These are phyloP conservation scores for Epizoanthus stellaris DNA, from an alignment of 92 coral and sea anemone species.

Conservation along the genomic window DNA sequence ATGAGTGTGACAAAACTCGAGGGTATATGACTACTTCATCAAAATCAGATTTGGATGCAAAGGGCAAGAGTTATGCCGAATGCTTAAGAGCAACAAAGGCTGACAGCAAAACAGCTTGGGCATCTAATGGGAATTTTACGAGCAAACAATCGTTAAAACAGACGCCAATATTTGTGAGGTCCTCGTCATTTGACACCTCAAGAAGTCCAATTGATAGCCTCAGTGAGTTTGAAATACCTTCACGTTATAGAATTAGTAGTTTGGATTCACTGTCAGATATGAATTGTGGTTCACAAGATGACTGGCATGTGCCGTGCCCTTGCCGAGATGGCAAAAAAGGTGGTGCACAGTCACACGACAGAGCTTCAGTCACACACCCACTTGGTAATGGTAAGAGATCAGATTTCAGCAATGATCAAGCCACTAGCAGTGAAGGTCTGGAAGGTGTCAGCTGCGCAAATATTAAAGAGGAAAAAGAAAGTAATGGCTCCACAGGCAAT, in stretches of 20 bases:
- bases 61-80: not conserved
- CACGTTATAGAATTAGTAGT: not conserved
- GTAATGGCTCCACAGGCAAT: not conserved
- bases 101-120: not conserved
- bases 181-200: not conserved
- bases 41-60: not conserved
- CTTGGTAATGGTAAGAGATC: not conserved
- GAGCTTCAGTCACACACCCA: not conserved
- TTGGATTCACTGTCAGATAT: not conserved
- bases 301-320: not conserved
- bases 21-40: not conserved
- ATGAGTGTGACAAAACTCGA: not conserved
- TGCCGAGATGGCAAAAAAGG: not conserved
- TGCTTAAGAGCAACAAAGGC: not conserved
- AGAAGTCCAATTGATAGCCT: conserved; percentile 57
- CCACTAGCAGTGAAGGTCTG: not conserved
- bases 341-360: not conserved
- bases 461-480: not conserved
- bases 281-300: not conserved
- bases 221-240: conserved; percentile 62
- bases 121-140: not conserved
- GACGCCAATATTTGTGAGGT: not conserved
- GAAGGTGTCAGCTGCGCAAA: not conserved
- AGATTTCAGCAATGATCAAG: not conserved
- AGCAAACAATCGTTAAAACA: not conserved